Evolutionary conservation across 2,888 invertebrate genomes (phyloP), one percentile per base, ranked within the genome.

Genomic region (Trachelus tabidus): DNA sequence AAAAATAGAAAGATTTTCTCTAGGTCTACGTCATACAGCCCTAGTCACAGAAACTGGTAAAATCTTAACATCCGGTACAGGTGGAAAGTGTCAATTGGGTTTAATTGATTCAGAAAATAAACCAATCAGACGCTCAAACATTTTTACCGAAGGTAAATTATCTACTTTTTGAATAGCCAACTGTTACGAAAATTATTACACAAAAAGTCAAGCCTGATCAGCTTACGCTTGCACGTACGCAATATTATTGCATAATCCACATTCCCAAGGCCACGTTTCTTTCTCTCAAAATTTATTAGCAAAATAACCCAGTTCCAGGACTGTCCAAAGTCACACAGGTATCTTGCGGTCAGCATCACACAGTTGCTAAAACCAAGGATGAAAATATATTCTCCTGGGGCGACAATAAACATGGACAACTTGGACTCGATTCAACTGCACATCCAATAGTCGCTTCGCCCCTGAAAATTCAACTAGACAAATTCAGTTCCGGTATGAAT

Each of bases 301-400:
- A 34, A 6, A 34, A 34, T 34, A 73, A 37, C 23, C 35, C 73
- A 92, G 94, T 95, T 81, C 91, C 93, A 80, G 93, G 92, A 81
- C 85, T 94, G 77, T 91, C 92, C 81, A 92, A 94, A 86, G 92
- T 96, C 86, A 91, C 93, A 81, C 92, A 94, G 87, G 93, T 97
- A 76, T 94, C 94, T 73, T 96, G 96, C 91, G 98, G 98, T 2
- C 97, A 97, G 91, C 95, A 96, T 87, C 97, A 97, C 89, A 95
- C 95, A 11, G 90, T 96, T 68, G 94, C 94, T 15, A 86, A 94
- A 77, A 93, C 92, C 71, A 89, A 90, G 34, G 90, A 92, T 83
- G 95, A 94, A 85, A 94, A 93, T 78, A 92, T 95, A 79, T 96
- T 93, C 92, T 95, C 93, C 23, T 96, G 97, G 94, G 98, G 98